Evolutionary conservation across 2,113 vertebrate genomes (phyloP).

Genomic region (Xenopus tropicalis): DNA sequence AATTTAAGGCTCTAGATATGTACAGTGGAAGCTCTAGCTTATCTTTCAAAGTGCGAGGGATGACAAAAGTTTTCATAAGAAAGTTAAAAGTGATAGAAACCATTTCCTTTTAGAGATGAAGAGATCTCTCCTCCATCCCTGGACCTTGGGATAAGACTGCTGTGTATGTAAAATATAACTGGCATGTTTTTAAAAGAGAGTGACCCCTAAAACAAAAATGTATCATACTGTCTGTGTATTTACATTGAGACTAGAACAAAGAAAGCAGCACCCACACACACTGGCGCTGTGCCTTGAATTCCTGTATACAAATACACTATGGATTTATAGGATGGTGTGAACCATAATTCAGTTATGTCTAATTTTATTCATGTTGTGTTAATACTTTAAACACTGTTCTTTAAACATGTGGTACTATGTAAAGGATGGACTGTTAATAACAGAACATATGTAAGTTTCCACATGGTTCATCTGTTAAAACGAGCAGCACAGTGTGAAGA

Average conservation of each 20-base stretch:
- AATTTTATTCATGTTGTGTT: too few species aligned
- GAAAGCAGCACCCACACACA: slow-evolving; percentile 3
- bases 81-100: slow-evolving; percentile 13
- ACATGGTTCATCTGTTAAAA: too few species aligned
- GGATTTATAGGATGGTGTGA: not conserved
- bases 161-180: slow-evolving; percentile 10
- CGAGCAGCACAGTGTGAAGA: too few species aligned
- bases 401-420: too few species aligned
- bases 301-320: not conserved
- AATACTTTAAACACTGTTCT: too few species aligned
- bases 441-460: too few species aligned
- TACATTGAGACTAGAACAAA: slow-evolving; percentile 19
- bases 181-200: slow-evolving; percentile 9
- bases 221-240: slow-evolving; percentile 19
- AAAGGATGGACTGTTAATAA: too few species aligned
- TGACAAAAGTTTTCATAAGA: not conserved
- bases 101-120: not conserved
- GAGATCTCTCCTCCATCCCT: not conserved
- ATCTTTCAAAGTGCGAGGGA: too few species aligned
- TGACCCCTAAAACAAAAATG: slow-evolving; percentile 14
- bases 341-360: too few species aligned
- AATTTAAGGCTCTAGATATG: too few species aligned
- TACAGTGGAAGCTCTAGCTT: too few species aligned
- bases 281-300: not conserved
- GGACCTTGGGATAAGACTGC: not conserved